phyloP scores from a whole-genome alignment of 1,140 invertebrate genomes.

The Trichonephila clavata region DNA sequence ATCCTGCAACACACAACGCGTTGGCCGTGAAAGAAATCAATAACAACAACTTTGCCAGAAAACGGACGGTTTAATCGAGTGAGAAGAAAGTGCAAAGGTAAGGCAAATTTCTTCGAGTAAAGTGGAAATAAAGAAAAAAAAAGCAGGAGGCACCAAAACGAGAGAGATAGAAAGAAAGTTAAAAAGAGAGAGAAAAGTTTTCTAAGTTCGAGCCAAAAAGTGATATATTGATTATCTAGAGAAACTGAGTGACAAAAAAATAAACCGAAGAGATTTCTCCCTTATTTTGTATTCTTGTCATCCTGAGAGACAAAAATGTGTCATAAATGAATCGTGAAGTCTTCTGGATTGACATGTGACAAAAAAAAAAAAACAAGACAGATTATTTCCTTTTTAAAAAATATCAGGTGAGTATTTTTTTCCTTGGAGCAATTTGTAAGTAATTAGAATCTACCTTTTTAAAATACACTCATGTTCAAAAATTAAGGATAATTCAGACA shows the following conservation, averaged over 20 bases:
- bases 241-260: neutral
- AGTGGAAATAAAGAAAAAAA: slow-evolving; percentile 19
- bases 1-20: neutral
- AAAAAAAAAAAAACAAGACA: too few relatives aligned
- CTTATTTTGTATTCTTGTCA: slow-evolving; percentile 14
- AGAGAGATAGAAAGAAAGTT: neutral
- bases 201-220: slow-evolving; percentile 16
- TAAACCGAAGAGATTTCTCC: neutral
- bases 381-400: too few relatives aligned
- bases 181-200: slow-evolving; percentile 18
- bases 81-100: slow-evolving; percentile 28
- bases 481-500: too few relatives aligned
- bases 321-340: neutral
- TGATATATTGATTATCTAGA: slow-evolving; percentile 31
- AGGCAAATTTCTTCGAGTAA: slow-evolving; percentile 47
- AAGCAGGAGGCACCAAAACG: neutral
- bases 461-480: too few relatives aligned
- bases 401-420: too few relatives aligned
- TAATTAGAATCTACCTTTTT: too few relatives aligned
- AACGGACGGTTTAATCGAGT: slow-evolving; percentile 49
- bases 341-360: neutral
- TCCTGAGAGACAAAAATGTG: neutral
- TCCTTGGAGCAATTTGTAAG: too few relatives aligned
- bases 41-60: slow-evolving; percentile 39
- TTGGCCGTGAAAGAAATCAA: slow-evolving; percentile 7